phyloP scores from a whole-genome alignment of 2,113 vertebrate genomes.

The Mobula birostris region DNA sequence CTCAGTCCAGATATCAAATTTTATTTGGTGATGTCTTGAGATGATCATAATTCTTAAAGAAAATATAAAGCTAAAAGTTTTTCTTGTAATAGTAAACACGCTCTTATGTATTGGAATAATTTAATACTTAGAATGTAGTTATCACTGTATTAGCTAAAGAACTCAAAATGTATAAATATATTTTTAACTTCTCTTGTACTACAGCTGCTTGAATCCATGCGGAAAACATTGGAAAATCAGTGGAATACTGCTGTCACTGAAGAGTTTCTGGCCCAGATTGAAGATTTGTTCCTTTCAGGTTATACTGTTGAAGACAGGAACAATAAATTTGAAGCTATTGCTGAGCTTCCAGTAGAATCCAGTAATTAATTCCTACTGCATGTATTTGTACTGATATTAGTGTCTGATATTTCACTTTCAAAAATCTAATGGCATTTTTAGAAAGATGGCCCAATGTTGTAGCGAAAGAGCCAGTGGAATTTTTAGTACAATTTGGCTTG shows the following conservation, averaged over 20 bases:
- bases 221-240: constrained; percentile 70
- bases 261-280: constrained; percentile 77
- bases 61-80: too few species aligned
- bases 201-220: constrained; percentile 84
- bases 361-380: not conserved
- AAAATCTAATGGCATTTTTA: not conserved
- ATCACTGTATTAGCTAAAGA: not conserved
- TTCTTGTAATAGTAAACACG: not conserved
- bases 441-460: too few species aligned
- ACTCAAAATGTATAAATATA: not conserved
- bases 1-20: not conserved
- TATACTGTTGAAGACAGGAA: constrained; percentile 60
- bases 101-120: not conserved
- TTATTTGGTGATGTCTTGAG: not conserved
- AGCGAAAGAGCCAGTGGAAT: not conserved
- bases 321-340: not conserved
- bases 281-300: constrained; percentile 72
- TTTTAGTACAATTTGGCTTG: not conserved
- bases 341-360: not conserved
- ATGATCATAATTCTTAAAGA: not conserved
- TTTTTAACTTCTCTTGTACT: constrained; percentile 39
- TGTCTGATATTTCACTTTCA: not conserved
- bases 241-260: constrained; percentile 68
- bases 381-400: not conserved
- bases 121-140: not conserved